These are phyloP conservation scores for Macquaria australasica DNA, from an alignment of 2,113 vertebrate species.

Conservation along the genomic window DNA sequence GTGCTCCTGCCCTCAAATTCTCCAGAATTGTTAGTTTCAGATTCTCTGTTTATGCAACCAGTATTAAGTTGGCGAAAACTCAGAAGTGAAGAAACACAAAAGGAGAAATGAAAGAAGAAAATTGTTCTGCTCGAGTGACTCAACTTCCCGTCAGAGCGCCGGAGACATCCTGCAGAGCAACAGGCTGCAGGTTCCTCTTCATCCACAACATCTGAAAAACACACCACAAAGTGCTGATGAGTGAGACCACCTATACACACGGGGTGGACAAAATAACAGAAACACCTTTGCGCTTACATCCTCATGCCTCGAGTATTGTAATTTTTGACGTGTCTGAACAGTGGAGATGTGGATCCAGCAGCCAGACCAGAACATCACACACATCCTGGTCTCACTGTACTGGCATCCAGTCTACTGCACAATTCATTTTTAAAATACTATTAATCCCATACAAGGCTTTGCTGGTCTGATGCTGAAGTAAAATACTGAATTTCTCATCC, in stretches of 20 bases:
- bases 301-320: too few species aligned
- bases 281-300: not conserved
- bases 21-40: not conserved
- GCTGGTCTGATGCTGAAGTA: too few species aligned
- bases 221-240: too few species aligned
- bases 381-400: too few species aligned
- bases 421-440: too few species aligned
- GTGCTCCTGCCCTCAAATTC: too few species aligned
- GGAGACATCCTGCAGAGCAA: not conserved
- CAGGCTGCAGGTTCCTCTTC: conserved; percentile 25
- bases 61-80: not conserved
- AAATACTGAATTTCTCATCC: too few species aligned
- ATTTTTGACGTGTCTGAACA: too few species aligned
- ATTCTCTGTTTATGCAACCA: not conserved
- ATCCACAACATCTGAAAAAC: not conserved
- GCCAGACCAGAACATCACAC: too few species aligned
- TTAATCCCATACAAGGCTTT: too few species aligned
- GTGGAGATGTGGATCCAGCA: too few species aligned
- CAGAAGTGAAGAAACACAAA: conserved; percentile 56
- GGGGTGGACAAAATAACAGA: not conserved
- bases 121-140: conserved; percentile 28
- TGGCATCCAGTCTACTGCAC: too few species aligned
- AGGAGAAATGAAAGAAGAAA: conserved; percentile 60
- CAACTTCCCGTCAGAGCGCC: conserved; percentile 48
- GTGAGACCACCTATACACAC: not conserved